Conservation (phyloP, 2,888 invertebrate species). For the Boloria selene region DNA sequence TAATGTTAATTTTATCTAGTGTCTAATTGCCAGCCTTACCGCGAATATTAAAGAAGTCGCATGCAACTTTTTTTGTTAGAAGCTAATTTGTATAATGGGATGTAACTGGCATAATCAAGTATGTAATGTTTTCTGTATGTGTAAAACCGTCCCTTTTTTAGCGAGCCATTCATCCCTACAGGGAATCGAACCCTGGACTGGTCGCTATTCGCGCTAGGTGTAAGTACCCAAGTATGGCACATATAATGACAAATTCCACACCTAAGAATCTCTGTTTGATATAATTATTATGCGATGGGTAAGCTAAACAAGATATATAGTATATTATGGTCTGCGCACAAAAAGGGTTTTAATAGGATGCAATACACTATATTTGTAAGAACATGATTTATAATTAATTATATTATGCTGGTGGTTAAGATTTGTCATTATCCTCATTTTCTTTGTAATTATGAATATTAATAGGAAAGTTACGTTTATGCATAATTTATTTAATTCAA, state of each 20-base stretch:
- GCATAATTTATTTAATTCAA: no score
- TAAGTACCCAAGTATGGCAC: conserved; percentile 39
- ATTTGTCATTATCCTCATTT: neutral
- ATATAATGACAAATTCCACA: conserved; percentile 44
- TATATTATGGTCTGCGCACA: conserved; percentile 3
- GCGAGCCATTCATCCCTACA: conserved; percentile 42
- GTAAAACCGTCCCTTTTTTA: conserved; percentile 41
- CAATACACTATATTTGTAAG: conserved; percentile 3
- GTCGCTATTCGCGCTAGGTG: conserved; percentile 37
- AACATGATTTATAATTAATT: neutral
- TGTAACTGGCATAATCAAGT: conserved; percentile 41
- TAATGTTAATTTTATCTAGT: conserved; percentile 37
- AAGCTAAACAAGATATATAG: conserved; percentile 20
- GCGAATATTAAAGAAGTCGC: conserved; percentile 14
- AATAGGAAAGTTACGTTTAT: neutral
- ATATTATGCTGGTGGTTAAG: neutral
- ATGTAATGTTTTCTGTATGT: conserved; percentile 24
- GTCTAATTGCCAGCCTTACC: conserved; percentile 34
- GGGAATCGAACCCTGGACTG: conserved; percentile 37
- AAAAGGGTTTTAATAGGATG: conserved; percentile 11
- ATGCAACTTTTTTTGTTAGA: conserved; percentile 32
- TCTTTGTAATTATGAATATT: conserved; percentile 6
- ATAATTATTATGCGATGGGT: conserved; percentile 40
- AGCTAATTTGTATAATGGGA: conserved; percentile 44
- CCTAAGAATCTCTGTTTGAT: conserved; percentile 38